Evolutionary conservation across 1,140 invertebrate genomes (phyloP), one percentile per base, ranked within the genome.

Genomic region (Pachypeltis micranthus): DNA sequence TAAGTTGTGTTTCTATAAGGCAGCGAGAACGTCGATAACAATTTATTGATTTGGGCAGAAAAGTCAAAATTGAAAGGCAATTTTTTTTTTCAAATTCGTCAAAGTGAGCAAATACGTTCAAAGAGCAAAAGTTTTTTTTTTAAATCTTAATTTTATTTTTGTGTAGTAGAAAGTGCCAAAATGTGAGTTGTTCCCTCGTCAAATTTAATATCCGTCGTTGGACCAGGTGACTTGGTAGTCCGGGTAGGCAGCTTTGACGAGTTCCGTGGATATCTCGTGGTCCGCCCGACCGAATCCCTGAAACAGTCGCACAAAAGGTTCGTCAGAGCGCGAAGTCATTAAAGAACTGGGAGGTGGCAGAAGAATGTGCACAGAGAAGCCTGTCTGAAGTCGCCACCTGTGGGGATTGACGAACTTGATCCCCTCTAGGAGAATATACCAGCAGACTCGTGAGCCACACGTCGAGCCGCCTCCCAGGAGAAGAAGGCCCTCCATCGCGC

Each of bases 261-360:
- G 69, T 14, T 80, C 80, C 1, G 87, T 86, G 7, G 88, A 76
- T 7, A 85, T 74, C 69, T 83, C 72, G 76, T 94, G 91, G 74
- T 95, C 88, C 21, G 91, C 91, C 74, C 84, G 83, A 0, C 91
- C 91, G 73, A 83, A 94, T 2, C 86, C 85, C 78, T 89, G 84
- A n/a, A 74, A 77, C 66, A 63, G 16, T 39, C 16, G 7, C 7
- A 39, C 7, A 10, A 10, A 16, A 39, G 7, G 7, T 39, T 39
- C 7, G 16, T 10, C 16, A 39, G 31, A 10, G 31, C 16, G 16
- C 31, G 31, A 39, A 39, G 16, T 39, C 16, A 39, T 16, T 16
- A 39, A 39, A 39, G 16, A 39, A 7, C 7, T 39, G 7, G 16
- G 31, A n/a, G n/a, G n/a, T n/a, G n/a, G n/a, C n/a, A n/a, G n/a